Evolutionary conservation across 2,113 vertebrate species (phyloP), one percentile per base, ranked within the genome.

Genomic region (Oryzias javanicus): DNA sequence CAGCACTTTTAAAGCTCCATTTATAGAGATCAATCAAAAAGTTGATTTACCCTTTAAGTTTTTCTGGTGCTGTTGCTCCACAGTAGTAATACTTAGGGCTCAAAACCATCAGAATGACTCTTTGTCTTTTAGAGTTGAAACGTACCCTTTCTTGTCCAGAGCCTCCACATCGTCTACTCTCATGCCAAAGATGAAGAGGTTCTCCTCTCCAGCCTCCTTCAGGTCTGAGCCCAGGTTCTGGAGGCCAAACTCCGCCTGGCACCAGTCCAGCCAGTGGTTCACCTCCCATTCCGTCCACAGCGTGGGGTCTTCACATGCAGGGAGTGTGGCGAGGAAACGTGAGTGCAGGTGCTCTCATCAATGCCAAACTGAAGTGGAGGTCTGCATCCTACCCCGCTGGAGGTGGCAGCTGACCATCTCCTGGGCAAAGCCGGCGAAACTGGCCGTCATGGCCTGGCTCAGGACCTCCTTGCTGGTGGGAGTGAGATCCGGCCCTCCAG

Each of bases 111-210:
- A 35, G 35, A 35, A 12, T 8, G 25, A 27, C 25, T 5, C 25
- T 1, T 27, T 27, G 2, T 16, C 4, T 24, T 14, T 55, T 14
- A n/a, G 0, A 14, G 46, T 8, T 49, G 5, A 41, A n/a, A n/a
- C 83, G 65, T 78, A 95, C 95, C 95, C 95, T 56, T 72, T 92
- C 64, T 74, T 88, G 35, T 95, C 94, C 70, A 96, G 53, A 18
- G 84, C 91, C 0, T 94, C 93, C 60, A 96, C 95, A 5, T 96
- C 94, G 0, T 91, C 76, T 58, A 94, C 94, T 57, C 93, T 88
- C 95, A 96, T 95, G 87, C 95, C 95, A 0, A 97, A 97, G 83
- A 97, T 96, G 79, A 97, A 97, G 71, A 97, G 77, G 80, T 97
- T 96, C 18, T 92, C 89, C 68, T 94, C 89, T 18, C 95, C 94